A percentile compares a stretch with the other conserved stretches of the same genome.
Conservation (phyloP, 2,888 invertebrate species). For the Autographa gamma region DNA sequence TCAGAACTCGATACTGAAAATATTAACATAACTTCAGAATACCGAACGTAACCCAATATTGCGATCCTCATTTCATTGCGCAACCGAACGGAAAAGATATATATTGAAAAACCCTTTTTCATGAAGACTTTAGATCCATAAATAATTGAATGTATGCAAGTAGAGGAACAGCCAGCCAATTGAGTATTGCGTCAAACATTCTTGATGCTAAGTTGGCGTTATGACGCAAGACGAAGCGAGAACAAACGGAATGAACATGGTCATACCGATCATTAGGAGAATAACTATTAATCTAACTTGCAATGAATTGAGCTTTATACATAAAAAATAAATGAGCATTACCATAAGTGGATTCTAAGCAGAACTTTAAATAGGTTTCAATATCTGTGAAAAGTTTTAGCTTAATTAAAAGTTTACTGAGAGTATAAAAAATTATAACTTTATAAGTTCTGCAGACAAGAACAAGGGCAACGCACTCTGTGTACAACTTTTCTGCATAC, state of each 20-base stretch:
- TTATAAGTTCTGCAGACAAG: not conserved
- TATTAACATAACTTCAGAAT: not conserved
- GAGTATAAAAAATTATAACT: not conserved
- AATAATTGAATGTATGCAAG: not conserved
- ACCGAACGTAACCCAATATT: not conserved
- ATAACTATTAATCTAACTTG: not conserved
- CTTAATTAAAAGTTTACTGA: too few species aligned
- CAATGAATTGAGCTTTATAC: not conserved
- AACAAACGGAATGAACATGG: constrained; percentile 25
- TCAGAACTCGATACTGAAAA: not conserved
- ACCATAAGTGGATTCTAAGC: too few species aligned
- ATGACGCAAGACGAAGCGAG: constrained; percentile 44
- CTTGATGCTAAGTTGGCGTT: constrained; percentile 36
- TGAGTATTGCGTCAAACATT: constrained; percentile 39
- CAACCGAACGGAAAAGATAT: not conserved
- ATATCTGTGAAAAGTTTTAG: too few species aligned
- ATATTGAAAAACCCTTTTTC: not conserved
- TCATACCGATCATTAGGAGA: constrained; percentile 25
- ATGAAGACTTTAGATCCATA: not conserved
- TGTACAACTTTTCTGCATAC: too few species aligned
- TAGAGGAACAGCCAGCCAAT: constrained; percentile 26
- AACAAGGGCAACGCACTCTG: too few species aligned
- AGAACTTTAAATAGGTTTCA: too few species aligned
- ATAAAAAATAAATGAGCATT: not conserved
- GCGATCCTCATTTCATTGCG: not conserved